These are phyloP conservation scores for Polydrusus tereticollis DNA, from an alignment of 2,888 invertebrate genomes.

Conservation along the genomic window DNA sequence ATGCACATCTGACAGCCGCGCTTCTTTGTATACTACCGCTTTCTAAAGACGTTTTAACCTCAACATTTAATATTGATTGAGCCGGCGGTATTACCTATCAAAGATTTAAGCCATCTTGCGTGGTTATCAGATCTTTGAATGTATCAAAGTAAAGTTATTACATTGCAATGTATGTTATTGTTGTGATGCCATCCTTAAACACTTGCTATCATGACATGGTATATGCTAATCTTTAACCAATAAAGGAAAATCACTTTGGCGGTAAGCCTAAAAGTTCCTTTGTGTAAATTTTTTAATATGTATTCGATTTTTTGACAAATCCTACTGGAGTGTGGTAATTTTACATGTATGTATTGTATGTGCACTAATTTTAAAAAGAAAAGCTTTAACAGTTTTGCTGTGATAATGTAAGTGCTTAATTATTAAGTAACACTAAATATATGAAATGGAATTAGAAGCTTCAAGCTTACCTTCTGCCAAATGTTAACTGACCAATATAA, in stretches of 20 bases:
- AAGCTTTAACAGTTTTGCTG: too few relatives aligned
- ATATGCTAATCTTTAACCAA: not conserved
- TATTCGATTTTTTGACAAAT: too few relatives aligned
- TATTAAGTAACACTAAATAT: too few relatives aligned
- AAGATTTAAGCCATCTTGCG: constrained; percentile 54
- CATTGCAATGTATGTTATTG: constrained; percentile 54
- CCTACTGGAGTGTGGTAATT: too few relatives aligned
- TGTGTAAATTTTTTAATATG: constrained; percentile 48
- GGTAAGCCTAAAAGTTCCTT: constrained; percentile 55
- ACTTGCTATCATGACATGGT: constrained; percentile 30
- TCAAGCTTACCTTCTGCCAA: too few relatives aligned
- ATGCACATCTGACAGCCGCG: constrained; percentile 49
- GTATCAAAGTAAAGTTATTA: constrained; percentile 56
- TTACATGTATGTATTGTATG: too few relatives aligned
- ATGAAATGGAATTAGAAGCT: too few relatives aligned
- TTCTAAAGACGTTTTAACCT: constrained; percentile 65
- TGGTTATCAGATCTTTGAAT: constrained; percentile 58
- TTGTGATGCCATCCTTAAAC: constrained; percentile 50
- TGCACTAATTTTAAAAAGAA: too few relatives aligned
- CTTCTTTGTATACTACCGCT: constrained; percentile 51
- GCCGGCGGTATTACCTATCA: constrained; percentile 49
- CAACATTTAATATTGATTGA: constrained; percentile 55
- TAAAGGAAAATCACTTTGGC: constrained; percentile 45
- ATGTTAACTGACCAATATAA: too few relatives aligned
- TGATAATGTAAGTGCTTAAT: too few relatives aligned